Evolutionary conservation across 2,888 invertebrate species (phyloP).

Genomic region (Laspeyria flexula): DNA sequence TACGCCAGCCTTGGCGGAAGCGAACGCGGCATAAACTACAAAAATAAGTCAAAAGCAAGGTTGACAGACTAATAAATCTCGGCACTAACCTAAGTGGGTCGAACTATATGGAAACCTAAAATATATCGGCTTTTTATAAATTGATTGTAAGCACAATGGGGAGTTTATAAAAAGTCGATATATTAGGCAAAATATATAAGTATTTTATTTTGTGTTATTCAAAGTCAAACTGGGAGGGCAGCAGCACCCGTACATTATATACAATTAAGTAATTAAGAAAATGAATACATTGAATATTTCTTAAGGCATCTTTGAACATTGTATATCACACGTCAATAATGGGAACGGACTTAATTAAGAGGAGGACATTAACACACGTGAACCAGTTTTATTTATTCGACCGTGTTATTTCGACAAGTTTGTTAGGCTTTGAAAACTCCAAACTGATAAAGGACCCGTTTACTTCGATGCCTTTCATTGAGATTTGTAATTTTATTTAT

Average conservation of each 20-base stretch:
- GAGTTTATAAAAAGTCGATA: too few species aligned
- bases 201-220: conserved; percentile 26
- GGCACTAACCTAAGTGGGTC: conserved; percentile 35
- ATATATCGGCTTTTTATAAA: conserved; percentile 34
- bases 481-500: conserved; percentile 66
- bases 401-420: conserved; percentile 70
- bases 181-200: too few species aligned
- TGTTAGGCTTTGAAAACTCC: conserved; percentile 57
- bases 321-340: conserved; percentile 44
- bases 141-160: conserved; percentile 24
- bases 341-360: conserved; percentile 54
- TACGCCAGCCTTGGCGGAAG: conserved; percentile 3
- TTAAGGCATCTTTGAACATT: conserved; percentile 44
- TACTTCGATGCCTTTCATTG: conserved; percentile 56
- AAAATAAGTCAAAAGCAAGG: conserved; percentile 32
- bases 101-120: conserved; percentile 31
- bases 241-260: conserved; percentile 33
- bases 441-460: conserved; percentile 62
- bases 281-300: conserved; percentile 50
- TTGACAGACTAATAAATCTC: conserved; percentile 42
- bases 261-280: conserved; percentile 55
- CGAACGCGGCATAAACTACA: conserved; percentile 13
- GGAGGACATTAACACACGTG: conserved; percentile 54
- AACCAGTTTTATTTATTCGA: conserved; percentile 66
- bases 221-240: conserved; percentile 18